Evolutionary conservation across 2,797 vertebrate genomes (phyloP), one percentile per base, ranked within the genome.

Genomic region (Potorous gilbertii): DNA sequence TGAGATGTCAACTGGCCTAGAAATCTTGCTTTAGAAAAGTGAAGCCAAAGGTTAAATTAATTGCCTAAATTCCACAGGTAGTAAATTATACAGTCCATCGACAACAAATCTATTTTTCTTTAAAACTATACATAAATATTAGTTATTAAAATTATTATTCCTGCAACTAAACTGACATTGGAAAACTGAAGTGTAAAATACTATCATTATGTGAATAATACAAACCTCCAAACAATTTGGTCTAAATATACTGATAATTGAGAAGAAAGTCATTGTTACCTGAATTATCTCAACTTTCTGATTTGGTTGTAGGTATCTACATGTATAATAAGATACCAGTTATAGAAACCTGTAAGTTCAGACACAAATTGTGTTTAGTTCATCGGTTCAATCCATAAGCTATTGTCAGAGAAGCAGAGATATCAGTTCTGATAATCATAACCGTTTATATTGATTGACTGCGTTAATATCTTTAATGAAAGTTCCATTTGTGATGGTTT

Each of bases 341-440:
- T 81, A 81, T 40, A 93, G 14, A 93, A 55, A 29, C 74, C 50
- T 56, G 16, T 54, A 50, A 56, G 16, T 34, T 94, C 91, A 93
- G 46, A 94, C 18, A 90, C 91, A 95, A 87, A 56, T 57, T 46
- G 21, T 81, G 8, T 81, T 46, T 46, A 81, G n/a, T 46, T 81
- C 21, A 81, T 81, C 40, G 46, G 54, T 91, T 95, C 40, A 5
- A 57, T 14, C 2, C 28, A 0, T 56, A 66, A 89, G 62, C 0
- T 56, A 50, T 55, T 59, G n/a, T 8, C 81, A 56, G 94, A 74
- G 31, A 90, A 92, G 90, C 29, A 40, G 9, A 95, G 91, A 92
- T 93, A 13, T 34, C 34, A 93, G 52, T 56, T n/a, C 93, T 93
- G 40, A 55, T 2, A 56, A 93, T 90, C 54, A 3, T 16, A 54